These are phyloP conservation scores for Andrena flavipes DNA, from an alignment of 2,888 invertebrate species.

Conservation along the genomic window DNA sequence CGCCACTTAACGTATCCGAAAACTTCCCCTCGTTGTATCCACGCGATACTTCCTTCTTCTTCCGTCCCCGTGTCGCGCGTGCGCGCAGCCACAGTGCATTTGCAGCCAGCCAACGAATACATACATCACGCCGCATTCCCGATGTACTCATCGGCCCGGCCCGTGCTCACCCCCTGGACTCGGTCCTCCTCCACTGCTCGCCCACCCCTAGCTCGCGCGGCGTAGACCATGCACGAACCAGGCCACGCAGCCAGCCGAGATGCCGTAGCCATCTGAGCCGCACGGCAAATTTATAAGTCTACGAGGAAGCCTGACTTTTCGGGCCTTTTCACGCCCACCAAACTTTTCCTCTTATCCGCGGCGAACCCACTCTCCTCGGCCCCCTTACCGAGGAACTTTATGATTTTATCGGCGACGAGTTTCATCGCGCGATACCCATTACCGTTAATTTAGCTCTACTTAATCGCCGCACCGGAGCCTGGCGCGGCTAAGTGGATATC, in stretches of 20 bases:
- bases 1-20: slow-evolving; percentile 59
- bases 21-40: slow-evolving; percentile 58
- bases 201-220: background rate
- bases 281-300: slow-evolving; percentile 76
- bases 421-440: slow-evolving; percentile 73
- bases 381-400: slow-evolving; percentile 68
- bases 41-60: slow-evolving; percentile 48
- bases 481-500: slow-evolving; percentile 48
- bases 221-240: slow-evolving; percentile 2
- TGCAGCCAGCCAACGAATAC: slow-evolving; percentile 52
- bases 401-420: slow-evolving; percentile 77
- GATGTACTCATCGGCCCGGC: slow-evolving; percentile 64
- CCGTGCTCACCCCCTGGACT: slow-evolving; percentile 12
- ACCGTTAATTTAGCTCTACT: slow-evolving; percentile 74
- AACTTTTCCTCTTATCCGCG: slow-evolving; percentile 62
- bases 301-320: slow-evolving; percentile 62
- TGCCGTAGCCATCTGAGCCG: slow-evolving; percentile 45
- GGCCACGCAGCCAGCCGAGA: slow-evolving; percentile 39
- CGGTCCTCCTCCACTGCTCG: background rate
- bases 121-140: slow-evolving; percentile 64
- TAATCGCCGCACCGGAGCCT: slow-evolving; percentile 40
- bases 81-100: slow-evolving; percentile 42
- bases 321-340: slow-evolving; percentile 65
- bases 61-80: background rate
- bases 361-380: slow-evolving; percentile 1